Evolutionary conservation across 2,113 vertebrate species (phyloP), one percentile per base, ranked within the genome.

Genomic region (Oncorhynchus clarkii): DNA sequence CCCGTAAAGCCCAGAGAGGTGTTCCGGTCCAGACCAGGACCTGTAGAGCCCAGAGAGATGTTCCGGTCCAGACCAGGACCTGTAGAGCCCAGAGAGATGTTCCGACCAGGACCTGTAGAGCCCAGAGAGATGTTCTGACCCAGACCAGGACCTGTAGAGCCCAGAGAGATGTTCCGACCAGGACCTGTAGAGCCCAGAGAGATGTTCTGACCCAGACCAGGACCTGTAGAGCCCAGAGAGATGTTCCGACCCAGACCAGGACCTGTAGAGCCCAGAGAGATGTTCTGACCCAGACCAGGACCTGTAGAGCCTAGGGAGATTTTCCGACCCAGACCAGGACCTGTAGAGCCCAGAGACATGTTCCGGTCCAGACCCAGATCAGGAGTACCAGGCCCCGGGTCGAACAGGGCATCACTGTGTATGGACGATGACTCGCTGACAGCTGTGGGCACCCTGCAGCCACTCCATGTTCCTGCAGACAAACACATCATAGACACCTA

Each of bases 401-500:
- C 91, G 71, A 90, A 93, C 69, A 93, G 84, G n/a, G 89, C 88
- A 16, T 92, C 93, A 73, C 89, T 94, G 64, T 92, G 87, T 27
- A 87, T 88, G 48, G 93, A 92, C 27, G 87, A 92, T 2, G 86
- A 92, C 22, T 92, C 91, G 34, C 90, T 88, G 80, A 89, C 66
- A 1, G 89, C 93, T 62, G 82, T 88, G 73, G 87, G 69, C 64
- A 82, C 85, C 14, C 29, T 78, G 31, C 72, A 49, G 4, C 80
- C 77, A 39, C 73, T 86, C 77, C 85, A 80, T 20, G 78, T 64
- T 48, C 90, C 92, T 92, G 83, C 20, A 72, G 88, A 71, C 3
- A 71, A 4, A 57, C 70, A 71, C 70, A 70, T 11, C 48, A 70
- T 11, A 27, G 27, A 27, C 27, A 27, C 27, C 27, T 27, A 27